phyloP scores from a whole-genome alignment of 2,113 vertebrate species.

The Actinemys pallida region DNA sequence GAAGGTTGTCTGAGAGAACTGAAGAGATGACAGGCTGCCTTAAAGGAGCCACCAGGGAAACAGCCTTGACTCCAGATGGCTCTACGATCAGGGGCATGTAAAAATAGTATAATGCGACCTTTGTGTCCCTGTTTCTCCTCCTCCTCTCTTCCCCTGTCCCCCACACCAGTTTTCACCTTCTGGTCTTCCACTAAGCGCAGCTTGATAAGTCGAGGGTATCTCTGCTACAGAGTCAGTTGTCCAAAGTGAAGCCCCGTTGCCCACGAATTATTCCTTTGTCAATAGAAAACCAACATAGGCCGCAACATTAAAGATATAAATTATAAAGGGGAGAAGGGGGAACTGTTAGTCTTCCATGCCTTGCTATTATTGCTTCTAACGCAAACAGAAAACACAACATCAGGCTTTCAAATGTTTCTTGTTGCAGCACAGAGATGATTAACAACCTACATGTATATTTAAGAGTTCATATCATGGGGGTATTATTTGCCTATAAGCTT shows the following conservation, averaged over 20 bases:
- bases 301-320: not conserved
- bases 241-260: not conserved
- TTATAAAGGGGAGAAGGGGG: not conserved
- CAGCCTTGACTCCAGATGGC: not conserved
- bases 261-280: not conserved
- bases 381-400: not conserved
- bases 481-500: not conserved
- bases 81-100: not conserved
- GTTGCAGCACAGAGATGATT: not conserved
- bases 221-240: not conserved
- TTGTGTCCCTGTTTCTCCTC: not conserved
- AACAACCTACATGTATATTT: not conserved
- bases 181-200: not conserved
- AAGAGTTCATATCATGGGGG: not conserved
- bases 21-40: not conserved
- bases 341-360: not conserved
- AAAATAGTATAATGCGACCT: not conserved
- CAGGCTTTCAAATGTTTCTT: not conserved
- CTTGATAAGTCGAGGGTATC: not conserved
- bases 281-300: not conserved
- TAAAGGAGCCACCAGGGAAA: not conserved
- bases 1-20: not conserved
- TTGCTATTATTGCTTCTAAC: not conserved
- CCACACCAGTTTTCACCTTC: not conserved
- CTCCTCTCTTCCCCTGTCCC: fast-evolving